Conservation (phyloP, 1,140 invertebrate genomes). For the Drosophila sucinea region DNA sequence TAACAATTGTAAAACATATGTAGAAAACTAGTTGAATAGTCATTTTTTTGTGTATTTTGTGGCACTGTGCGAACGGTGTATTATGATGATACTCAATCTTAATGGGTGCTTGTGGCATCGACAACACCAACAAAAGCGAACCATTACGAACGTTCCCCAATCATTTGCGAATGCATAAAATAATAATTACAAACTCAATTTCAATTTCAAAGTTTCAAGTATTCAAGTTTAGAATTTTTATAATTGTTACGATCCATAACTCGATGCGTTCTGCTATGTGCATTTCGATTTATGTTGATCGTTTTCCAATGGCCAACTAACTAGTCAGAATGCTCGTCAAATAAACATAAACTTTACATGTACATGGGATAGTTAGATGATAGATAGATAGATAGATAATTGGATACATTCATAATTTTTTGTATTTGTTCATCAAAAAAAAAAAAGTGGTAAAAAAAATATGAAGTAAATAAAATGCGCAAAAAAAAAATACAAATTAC, state of each 20-base stretch:
- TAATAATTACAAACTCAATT: constrained; percentile 50
- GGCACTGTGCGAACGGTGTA: background rate
- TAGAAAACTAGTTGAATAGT: no score
- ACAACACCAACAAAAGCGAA: background rate
- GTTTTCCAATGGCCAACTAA: background rate
- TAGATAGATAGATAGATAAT: background rate
- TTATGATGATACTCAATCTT: background rate
- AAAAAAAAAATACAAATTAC: constrained; percentile 19
- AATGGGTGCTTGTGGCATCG: constrained; percentile 7
- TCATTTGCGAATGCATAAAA: constrained; percentile 55
- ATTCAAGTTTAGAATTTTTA: constrained; percentile 49
- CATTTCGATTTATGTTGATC: constrained; percentile 20
- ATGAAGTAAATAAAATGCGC: constrained; percentile 6
- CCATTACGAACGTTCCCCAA: constrained; percentile 36
- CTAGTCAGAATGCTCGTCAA: constrained; percentile 2
- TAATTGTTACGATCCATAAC: constrained; percentile 62
- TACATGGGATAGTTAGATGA: background rate
- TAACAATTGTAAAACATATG: no score
- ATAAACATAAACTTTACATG: background rate
- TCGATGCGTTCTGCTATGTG: constrained; percentile 38
- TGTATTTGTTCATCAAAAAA: constrained; percentile 31
- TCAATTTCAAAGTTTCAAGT: background rate
- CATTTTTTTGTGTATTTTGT: background rate
- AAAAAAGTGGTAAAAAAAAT: constrained; percentile 8
- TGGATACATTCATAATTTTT: constrained; percentile 9